Evolutionary conservation across 2,888 invertebrate genomes (phyloP), one percentile per base, ranked within the genome.

Genomic region (Acrobasis consociella): DNA sequence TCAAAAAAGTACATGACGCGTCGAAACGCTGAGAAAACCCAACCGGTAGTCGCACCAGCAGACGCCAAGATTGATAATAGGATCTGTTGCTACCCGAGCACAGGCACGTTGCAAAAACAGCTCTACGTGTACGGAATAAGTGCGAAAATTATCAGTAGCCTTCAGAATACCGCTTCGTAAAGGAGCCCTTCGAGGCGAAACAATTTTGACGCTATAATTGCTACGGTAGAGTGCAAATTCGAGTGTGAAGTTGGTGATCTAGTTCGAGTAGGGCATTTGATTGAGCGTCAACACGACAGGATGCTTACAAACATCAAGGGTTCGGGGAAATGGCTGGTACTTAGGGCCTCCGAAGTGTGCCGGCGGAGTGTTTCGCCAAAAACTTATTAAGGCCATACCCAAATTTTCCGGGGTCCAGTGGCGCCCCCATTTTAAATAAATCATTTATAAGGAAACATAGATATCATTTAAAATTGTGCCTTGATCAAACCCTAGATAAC

Each of bases 261-360:
- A 59, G 63, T 60, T 62, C 53, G 58, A 42, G n/a, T 46, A 58
- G 62, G 49, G 58, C 53, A 58, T 58, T 58, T 65, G 65, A 65
- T 65, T 62, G 65, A 62, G 60, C 64, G 64, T 42, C 56, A 56
- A 51, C 58, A 60, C 53, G 60, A 60, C 62, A 62, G 61, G 65
- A 62, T 52, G 65, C 58, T 60, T 59, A 38, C 60, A 61, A 62
- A 65, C 61, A 62, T 60, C 58, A 63, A 56, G 56, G 56, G 56
- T 22, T 56, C 38, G 56, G 46, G 46, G 15, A 56, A 46, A 56
- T 56, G n/a, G 17, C 16, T n/a, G 42, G 56, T 42, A 42, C 56
- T 56, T 56, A 56, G 56, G 56, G 42, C 42, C 56, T 8, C 52
- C 52, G 31, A 52, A 52, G 37, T 52, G 13, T 52, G 52, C 8